Evolutionary conservation across 2,113 vertebrate species (phyloP), one percentile per base, ranked within the genome.

Genomic region (Aphyosemion australe): DNA sequence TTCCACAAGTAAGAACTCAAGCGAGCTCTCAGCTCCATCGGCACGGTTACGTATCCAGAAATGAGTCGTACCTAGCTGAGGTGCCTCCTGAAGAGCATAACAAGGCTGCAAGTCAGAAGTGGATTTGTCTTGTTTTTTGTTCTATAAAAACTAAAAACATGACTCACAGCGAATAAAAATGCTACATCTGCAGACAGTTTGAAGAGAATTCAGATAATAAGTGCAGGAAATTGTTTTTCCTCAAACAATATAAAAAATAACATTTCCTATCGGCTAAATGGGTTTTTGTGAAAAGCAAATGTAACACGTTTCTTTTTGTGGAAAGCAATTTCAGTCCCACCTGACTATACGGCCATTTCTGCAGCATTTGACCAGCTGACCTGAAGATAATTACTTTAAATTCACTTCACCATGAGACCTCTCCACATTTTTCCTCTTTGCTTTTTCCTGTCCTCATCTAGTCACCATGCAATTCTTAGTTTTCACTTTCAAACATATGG

Each of bases 401-500:
- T 62, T 63, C 63, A 13, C 26, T 41, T 66, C 62, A 60, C 46
- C 65, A 41, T 72, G 56, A 12, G 16, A 67, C 61, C 9, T 37
- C 32, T 46, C 8, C 46, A 18, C 13, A 8, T 65, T 39, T 52
- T 47, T 41, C 47, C 46, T n/a, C 18, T 62, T 39, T 68, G n/a
- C 53, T 75, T 61, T 56, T 14, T 6, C 56, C 21, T 58, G 47
- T 71, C 46, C 43, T 61, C 16, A 48, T 74, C 42, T 43, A 53
- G 66, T 12, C 63, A 5, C 68, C 66, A 70, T 64, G 61, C 61
- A 61, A 26, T n/a, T 16, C 55, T 68, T 12, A 12, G 53, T 55
- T 34, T 70, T 76, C 74, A 65, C 69, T 51, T 61, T 65, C 20
- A 47, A 71, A 65, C 52, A 65, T 72, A 26, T 65, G 72, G 64